Evolutionary conservation across 1,140 invertebrate species (phyloP), one percentile per base, ranked within the genome.

Genomic region (Drosophila parabipectinata): DNA sequence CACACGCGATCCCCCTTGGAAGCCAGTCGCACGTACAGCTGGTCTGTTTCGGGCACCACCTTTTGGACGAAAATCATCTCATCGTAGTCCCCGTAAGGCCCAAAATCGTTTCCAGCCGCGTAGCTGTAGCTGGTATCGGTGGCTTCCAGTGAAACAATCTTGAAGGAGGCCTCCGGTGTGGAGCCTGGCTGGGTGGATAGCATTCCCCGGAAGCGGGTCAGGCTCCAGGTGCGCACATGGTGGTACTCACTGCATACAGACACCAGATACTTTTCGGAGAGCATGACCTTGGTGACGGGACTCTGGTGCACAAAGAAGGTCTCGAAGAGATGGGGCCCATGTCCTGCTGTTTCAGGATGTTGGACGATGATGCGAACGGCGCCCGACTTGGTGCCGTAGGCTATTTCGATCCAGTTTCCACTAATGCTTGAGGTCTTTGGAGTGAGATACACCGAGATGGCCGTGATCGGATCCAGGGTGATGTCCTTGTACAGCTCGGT

Each of bases 391-490:
- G 98, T 99, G 6, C 98, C 98, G 93, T 99, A 99, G 0, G 98
- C 98, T 81, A 99, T 99, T 94, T 99, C 98, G 87, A 99, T 98
- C 98, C 98, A 99, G 93, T 99, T 99, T 26, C 98, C 98, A 93
- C 97, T 98, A 34, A 99, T 93, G 94, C 97, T 98, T 78, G 98
- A 99, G 4, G 91, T 92, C 94, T 99, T 99, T 18, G 98, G 98
- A 18, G 98, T 99, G 24, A 99, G 93, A 92, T 99, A 99, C 2
- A 99, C 98, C 50, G 98, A 99, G 78, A 99, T 98, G n/a, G 98
- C 97, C 44, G 98, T 99, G 34, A 99, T 99, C 21, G 97, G 96
- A 93, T 99, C 98, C 90, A 96, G 95, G 74, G 96, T 96, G 12
- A 97, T 97, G 93, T 99, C 98, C 91, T 96, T 95, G 91, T 99